Conservation (phyloP, 2,888 invertebrate species). For the Enchytraeus crypticus region DNA sequence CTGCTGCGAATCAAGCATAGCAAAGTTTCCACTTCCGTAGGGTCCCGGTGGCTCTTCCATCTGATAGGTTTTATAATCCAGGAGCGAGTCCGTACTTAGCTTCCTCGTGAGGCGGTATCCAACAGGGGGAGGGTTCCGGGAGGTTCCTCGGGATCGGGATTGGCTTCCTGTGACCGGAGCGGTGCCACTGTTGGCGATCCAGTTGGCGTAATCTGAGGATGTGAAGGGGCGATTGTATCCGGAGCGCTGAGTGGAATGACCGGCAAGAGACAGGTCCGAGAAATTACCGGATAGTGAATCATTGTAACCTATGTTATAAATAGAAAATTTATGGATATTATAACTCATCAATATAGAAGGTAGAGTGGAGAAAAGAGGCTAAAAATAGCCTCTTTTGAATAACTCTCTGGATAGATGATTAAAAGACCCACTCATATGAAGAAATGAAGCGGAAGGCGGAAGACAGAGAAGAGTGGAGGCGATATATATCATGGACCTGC, state of each 20-base stretch:
- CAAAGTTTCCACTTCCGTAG: neutral
- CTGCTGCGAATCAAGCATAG: neutral
- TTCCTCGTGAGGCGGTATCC: constrained; percentile 27
- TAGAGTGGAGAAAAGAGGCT: no score
- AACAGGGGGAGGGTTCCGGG: neutral
- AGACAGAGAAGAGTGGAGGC: no score
- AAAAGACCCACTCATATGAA: no score
- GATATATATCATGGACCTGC: no score
- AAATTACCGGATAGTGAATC: neutral
- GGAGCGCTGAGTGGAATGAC: neutral
- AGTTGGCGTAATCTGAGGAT: neutral
- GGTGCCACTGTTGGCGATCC: neutral
- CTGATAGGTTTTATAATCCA: constrained; percentile 38
- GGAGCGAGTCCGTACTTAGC: constrained; percentile 36
- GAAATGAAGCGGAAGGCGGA: no score
- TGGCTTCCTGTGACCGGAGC: neutral
- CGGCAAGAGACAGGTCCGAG: neutral
- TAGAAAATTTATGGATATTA: no score
- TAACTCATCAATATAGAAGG: no score
- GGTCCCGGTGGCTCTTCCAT: constrained; percentile 27
- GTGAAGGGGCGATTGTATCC: neutral
- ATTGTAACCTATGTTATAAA: no score
- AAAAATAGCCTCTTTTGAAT: no score
- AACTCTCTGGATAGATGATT: no score
- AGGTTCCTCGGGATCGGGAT: neutral